These are phyloP conservation scores for Alces alces DNA, from an alignment of 2,113 vertebrate species.

Conservation along the genomic window DNA sequence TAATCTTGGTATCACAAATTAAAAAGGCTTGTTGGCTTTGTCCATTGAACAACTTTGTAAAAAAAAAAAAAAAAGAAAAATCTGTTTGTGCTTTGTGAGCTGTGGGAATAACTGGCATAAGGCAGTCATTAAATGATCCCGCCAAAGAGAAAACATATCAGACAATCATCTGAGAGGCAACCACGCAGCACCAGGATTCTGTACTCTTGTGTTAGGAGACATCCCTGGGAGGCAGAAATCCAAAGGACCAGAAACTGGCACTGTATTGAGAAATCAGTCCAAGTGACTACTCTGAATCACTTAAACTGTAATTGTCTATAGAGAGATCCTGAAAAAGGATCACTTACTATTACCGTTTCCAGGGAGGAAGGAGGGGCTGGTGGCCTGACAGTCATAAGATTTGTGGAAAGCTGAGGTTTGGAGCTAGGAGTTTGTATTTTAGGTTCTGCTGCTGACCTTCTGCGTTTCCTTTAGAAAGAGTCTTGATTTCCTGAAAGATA, in stretches of 20 bases:
- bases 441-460: neutral
- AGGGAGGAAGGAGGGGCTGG: neutral
- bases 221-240: neutral
- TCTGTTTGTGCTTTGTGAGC: neutral
- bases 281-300: neutral
- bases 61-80: neutral
- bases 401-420: neutral
- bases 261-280: neutral
- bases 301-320: neutral
- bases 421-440: neutral
- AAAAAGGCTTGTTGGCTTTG: neutral
- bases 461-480: neutral
- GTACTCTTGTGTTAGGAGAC: neutral
- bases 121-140: constrained; percentile 15
- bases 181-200: neutral
- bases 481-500: neutral
- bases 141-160: neutral
- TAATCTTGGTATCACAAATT: constrained; percentile 12
- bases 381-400: neutral
- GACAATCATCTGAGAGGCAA: constrained; percentile 25
- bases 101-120: neutral
- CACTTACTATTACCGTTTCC: neutral
- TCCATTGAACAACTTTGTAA: neutral
- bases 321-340: neutral
- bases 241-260: neutral